phyloP scores from a whole-genome alignment of 2,888 invertebrate species.

The Cantharis nigra region DNA sequence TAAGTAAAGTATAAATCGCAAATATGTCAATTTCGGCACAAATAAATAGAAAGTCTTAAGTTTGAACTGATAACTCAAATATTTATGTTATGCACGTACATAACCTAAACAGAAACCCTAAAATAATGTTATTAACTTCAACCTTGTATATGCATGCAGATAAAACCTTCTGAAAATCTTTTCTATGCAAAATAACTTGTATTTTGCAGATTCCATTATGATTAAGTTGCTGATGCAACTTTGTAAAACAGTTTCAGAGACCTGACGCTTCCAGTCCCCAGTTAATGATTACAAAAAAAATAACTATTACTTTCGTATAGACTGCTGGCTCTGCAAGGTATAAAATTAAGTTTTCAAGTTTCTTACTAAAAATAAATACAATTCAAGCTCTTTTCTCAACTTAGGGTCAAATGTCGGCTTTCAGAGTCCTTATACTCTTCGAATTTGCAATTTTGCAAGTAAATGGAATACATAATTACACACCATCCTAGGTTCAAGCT shows the following conservation, averaged over 20 bases:
- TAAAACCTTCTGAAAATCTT: conserved; percentile 1
- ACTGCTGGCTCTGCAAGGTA: not conserved
- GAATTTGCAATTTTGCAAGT: not conserved
- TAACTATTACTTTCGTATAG: not conserved
- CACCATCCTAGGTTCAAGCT: not conserved
- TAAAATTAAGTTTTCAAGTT: not conserved
- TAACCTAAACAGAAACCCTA: not conserved
- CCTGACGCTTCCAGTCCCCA: not conserved
- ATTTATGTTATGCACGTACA: not conserved
- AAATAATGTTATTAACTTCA: conserved; percentile 9
- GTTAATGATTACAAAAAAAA: not conserved
- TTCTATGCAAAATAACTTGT: not conserved
- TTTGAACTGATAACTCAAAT: not conserved
- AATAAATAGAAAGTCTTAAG: not conserved
- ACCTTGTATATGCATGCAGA: conserved; percentile 10
- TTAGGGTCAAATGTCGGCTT: not conserved
- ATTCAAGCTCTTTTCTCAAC: not conserved
- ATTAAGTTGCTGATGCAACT: not conserved
- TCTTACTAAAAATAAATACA: not conserved
- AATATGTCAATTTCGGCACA: not conserved
- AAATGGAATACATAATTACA: not conserved
- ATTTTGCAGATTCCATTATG: not conserved
- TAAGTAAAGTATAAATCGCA: not conserved
- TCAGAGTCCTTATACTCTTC: not conserved
- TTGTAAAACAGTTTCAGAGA: not conserved